A percentile compares a stretch with the other conserved stretches of the same genome.
These are phyloP conservation scores for Alca torda DNA, from an alignment of 2,797 vertebrate genomes.

Conservation along the genomic window DNA sequence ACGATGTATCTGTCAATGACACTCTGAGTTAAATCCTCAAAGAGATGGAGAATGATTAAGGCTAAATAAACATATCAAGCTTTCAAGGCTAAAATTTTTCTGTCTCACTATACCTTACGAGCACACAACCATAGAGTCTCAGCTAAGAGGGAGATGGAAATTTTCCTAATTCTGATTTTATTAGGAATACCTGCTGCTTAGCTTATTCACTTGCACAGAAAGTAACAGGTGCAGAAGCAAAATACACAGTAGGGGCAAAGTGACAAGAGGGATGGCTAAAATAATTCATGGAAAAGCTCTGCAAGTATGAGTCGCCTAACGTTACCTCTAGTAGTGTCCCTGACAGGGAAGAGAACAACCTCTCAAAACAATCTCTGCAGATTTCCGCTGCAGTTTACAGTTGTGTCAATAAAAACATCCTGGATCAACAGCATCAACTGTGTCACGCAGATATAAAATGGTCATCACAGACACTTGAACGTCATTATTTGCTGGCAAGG, in stretches of 20 bases:
- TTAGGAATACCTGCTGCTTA: background rate
- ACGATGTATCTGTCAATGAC: background rate
- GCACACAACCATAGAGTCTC: background rate
- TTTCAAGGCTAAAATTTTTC: background rate
- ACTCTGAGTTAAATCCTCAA: background rate
- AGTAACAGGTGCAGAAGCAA: background rate
- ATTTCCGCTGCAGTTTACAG: background rate
- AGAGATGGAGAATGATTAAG: background rate
- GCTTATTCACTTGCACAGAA: background rate
- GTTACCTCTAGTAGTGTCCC: background rate
- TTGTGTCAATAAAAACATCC: background rate
- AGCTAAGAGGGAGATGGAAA: background rate
- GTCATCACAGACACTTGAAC: background rate
- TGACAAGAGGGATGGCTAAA: background rate
- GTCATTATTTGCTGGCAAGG: background rate
- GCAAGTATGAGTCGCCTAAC: background rate
- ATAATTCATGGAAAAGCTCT: background rate
- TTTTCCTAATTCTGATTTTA: background rate
- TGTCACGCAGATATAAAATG: background rate
- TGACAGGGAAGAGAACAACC: background rate
- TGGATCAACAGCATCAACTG: background rate
- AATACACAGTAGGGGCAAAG: background rate
- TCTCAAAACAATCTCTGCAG: background rate
- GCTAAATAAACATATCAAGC: background rate
- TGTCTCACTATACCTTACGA: background rate